Evolutionary conservation across 92 coral and sea anemone species (phyloP), one percentile per base, ranked within the genome.

Genomic region (Bergia sp.): DNA sequence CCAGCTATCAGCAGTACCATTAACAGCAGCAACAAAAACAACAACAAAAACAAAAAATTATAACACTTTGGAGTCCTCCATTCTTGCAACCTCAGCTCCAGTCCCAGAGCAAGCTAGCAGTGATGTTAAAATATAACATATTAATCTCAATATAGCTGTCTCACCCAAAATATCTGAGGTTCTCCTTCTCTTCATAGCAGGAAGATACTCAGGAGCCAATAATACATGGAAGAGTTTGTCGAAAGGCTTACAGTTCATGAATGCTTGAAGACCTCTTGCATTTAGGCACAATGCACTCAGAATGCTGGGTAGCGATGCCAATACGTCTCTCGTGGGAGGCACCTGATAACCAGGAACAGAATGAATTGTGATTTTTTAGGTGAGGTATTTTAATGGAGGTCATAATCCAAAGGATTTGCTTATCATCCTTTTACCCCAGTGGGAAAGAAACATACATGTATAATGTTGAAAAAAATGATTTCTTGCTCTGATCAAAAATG

Each of bases 171-270:
- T 92, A 77, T 97, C 99, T 23, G 98, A 91, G 11, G 97, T 92
- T 88, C 98, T 87, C 80, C 98, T 91, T 40, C 97, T 92, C 79
- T 94, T 94, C 99, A 97, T 97, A 29, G 99, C 99, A 80, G 99
- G 99, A 9, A 97, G 95, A 57, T 97, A 97, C 83, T 94, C 99
- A 0, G 97, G 98, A 7, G 99, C 94, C 36, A 97, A 86, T 91
- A 97, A 86, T 36, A 97, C 99, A 71, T 91, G 91, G 89, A 97
- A 97, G 73, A 97, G 94, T 82, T 97, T 97, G 92, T 96, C 96
- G 88, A 97, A 97, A 53, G 99, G 99, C 91, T 97, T 92, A 77
- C 99, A 96, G 42, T 94, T 95, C 98, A 97, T 97, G 88, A 97
- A 97, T 3, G 99, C 99, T 85, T 97, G 99, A 38, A 97, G 91